Evolutionary conservation across 2,113 vertebrate species (phyloP).

Genomic region (Brachionichthys hirsutus): DNA sequence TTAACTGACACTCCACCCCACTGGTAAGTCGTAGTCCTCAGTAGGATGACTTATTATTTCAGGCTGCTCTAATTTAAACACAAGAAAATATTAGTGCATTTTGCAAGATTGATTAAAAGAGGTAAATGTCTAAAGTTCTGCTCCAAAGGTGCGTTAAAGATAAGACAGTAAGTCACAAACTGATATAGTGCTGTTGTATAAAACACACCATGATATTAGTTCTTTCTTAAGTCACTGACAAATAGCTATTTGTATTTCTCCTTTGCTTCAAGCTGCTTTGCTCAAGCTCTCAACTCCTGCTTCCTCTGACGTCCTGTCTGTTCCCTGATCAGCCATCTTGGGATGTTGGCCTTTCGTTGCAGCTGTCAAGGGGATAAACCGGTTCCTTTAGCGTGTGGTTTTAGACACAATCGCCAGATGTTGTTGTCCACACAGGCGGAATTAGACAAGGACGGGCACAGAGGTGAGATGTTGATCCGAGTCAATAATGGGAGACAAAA

Average conservation of each 20-base stretch:
- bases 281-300: slow-evolving; percentile 12
- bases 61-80: not conserved
- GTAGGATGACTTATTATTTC: not conserved
- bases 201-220: not conserved
- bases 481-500: not conserved
- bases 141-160: too few species aligned
- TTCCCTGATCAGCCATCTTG: slow-evolving; percentile 55
- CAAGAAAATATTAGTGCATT: too few species aligned
- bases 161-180: too few species aligned
- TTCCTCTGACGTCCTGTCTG: slow-evolving; percentile 18
- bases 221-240: not conserved
- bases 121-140: not conserved
- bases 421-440: slow-evolving; percentile 43
- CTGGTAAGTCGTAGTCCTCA: slow-evolving; percentile 50
- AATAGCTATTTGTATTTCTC: slow-evolving; percentile 9
- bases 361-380: slow-evolving; percentile 62
- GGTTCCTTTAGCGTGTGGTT: slow-evolving; percentile 44
- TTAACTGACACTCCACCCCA: slow-evolving; percentile 67
- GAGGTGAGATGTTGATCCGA: slow-evolving; percentile 57
- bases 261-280: slow-evolving; percentile 29
- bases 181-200: too few species aligned
- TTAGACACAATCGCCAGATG: slow-evolving; percentile 60
- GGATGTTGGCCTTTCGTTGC: slow-evolving; percentile 65
- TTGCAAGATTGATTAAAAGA: not conserved
- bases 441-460: slow-evolving; percentile 52